Percentiles rank a stretch among this genome's conserved stretches.
Evolutionary conservation across 2,797 vertebrate genomes (phyloP).

Genomic region (Bradypodion ventrale): DNA sequence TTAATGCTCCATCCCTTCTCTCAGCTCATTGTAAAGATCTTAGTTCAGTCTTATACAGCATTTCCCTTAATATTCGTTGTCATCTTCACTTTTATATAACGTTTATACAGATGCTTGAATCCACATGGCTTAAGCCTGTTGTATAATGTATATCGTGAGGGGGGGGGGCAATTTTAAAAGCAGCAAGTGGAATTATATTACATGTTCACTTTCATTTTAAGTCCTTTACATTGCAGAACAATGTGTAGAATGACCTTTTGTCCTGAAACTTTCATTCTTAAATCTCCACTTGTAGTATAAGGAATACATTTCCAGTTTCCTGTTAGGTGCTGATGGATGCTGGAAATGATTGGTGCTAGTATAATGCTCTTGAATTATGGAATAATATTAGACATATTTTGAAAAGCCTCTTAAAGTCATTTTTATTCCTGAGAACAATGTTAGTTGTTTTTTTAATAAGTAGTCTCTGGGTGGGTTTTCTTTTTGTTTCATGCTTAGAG

Average conservation of each 20-base stretch:
- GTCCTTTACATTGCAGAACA: not conserved
- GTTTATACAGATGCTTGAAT: not conserved
- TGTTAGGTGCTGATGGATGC: not conserved
- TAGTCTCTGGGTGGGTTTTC: not conserved
- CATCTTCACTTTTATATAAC: not conserved
- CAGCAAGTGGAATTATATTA: slow-evolving; percentile 3
- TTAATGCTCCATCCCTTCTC: not conserved
- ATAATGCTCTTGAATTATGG: slow-evolving; percentile 6
- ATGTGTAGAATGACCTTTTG: slow-evolving; percentile 13
- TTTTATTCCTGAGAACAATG: not conserved
- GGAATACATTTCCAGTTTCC: not conserved
- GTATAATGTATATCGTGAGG: not conserved
- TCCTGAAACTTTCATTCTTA: slow-evolving; percentile 6
- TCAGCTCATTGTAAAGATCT: fast-evolving
- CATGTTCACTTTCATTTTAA: slow-evolving; percentile 3
- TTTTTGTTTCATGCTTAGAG: not conserved
- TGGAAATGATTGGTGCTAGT: not conserved
- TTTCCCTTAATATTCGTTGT: not conserved
- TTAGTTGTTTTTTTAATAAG: not conserved
- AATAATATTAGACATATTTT: slow-evolving; percentile 5
- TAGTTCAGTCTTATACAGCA: not conserved
- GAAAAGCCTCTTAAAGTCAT: not conserved
- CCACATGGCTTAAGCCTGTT: not conserved
- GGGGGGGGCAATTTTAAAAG: not conserved
- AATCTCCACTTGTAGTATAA: not conserved